Conservation (phyloP, 2,888 invertebrate species). For the Mycalesis mineus region DNA sequence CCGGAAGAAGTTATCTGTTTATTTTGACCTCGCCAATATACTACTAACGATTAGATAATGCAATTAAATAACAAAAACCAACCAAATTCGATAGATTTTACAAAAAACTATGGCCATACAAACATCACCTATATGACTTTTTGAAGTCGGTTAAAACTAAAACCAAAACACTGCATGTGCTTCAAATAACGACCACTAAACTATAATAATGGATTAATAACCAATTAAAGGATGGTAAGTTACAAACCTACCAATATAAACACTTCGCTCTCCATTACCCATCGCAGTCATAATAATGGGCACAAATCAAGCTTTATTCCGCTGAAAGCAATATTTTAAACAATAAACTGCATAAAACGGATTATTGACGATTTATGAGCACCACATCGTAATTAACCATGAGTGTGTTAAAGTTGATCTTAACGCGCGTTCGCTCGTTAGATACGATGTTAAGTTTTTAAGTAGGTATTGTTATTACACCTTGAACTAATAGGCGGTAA, state of each 20-base stretch:
- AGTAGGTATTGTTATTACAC: no score
- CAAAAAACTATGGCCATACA: no score
- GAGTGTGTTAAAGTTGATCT: background rate
- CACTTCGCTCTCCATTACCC: background rate
- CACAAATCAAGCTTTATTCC: constrained; percentile 5
- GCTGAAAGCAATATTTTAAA: background rate
- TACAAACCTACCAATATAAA: background rate
- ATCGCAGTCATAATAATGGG: background rate
- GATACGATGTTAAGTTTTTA: background rate
- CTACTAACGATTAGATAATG: no score
- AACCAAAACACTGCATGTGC: no score
- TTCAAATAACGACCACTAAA: background rate
- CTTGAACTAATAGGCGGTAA: no score
- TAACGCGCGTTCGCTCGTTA: background rate
- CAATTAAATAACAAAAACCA: no score
- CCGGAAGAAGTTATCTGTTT: no score
- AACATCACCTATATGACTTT: no score
- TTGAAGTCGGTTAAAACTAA: no score
- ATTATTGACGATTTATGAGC: background rate
- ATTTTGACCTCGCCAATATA: no score
- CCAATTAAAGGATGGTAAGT: background rate
- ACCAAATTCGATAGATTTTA: no score
- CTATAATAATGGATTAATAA: background rate
- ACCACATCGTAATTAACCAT: background rate
- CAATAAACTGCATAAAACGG: background rate